These are phyloP conservation scores for Stictonetta naevosa DNA, from an alignment of 2,113 vertebrate genomes.

Conservation along the genomic window DNA sequence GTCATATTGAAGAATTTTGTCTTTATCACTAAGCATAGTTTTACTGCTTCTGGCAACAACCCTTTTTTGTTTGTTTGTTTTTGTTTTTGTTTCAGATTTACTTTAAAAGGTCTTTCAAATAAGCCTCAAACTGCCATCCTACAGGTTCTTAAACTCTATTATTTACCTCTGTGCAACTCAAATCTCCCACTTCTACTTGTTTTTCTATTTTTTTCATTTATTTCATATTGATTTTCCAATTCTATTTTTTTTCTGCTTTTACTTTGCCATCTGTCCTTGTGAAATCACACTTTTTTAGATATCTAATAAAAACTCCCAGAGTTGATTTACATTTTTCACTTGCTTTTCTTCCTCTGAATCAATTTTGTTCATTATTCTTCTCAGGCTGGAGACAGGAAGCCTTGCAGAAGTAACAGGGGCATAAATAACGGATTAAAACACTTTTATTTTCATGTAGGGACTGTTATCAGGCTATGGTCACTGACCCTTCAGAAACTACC, in stretches of 20 bases:
- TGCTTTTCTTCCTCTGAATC: neutral
- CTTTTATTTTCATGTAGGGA: neutral
- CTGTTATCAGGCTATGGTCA: neutral
- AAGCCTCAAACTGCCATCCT: neutral
- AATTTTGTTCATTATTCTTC: neutral
- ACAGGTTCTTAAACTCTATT: neutral
- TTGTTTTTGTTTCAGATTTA: neutral
- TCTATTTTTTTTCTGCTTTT: neutral
- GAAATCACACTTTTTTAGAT: neutral
- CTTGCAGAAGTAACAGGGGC: neutral
- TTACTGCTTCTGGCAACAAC: neutral
- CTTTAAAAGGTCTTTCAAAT: neutral
- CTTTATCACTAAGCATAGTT: neutral
- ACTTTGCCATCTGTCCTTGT: neutral
- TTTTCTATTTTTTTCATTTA: neutral
- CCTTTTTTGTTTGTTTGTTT: neutral
- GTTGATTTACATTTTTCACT: neutral
- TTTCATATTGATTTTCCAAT: neutral
- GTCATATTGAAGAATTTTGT: neutral
- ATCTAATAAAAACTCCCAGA: neutral
- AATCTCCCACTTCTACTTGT: neutral
- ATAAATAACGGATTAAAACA: neutral
- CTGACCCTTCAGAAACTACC: neutral
- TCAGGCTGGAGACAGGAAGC: neutral
- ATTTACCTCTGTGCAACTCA: neutral